Base-by-base conservation (phyloP, 2,113 vertebrate species). In the Actenoides lindsayi region DNA sequence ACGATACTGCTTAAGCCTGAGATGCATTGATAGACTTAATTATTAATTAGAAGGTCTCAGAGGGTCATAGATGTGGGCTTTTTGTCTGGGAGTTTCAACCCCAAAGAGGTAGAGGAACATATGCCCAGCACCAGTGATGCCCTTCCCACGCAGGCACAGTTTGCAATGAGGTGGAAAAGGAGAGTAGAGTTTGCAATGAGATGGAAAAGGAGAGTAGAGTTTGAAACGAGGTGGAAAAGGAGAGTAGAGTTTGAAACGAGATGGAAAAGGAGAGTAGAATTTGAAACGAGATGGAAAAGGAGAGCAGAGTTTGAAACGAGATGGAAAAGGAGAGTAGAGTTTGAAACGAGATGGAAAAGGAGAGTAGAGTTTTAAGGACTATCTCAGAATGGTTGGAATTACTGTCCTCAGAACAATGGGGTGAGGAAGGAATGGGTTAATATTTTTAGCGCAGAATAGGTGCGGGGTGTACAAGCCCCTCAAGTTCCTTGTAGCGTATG, bases 81-180 rank as follows among this genome's bases (percentile, higher is more conserved):
- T 79, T 39, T 27, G 28, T 21, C n/a, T 37, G 65, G 79, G 53
- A 65, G 15, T 2, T 51, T 35, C 25, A 28, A 15, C 8, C 18
- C 41, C 2, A 0, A 27, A 30, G 69, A 56, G 11, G 3, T 15
- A 0, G 0, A 18, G 41, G 42, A 67, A 25, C 20, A 2, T 4
- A 6, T 13, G n/a, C 9, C 15, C 46, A 39, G 41, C 30, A 53
- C 28, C 35, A 70, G 16, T 4, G 8, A 21, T 24, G 18, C 19
- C 16, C 62, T 30, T 33, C 2, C 4, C 33, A 0, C 3, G 3
- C 9, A 19, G 56, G 41, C 16, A 42, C 0, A 2, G 41, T 2
- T 51, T 20, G 10, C 39, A 16, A 9, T 3, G 27, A 46, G 11
- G 1, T 16, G 46, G 71, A 19, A 68, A 79, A 54, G 2, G 5